Evolutionary conservation across 2,113 vertebrate species (phyloP).

Genomic region (Sceloporus undulatus): DNA sequence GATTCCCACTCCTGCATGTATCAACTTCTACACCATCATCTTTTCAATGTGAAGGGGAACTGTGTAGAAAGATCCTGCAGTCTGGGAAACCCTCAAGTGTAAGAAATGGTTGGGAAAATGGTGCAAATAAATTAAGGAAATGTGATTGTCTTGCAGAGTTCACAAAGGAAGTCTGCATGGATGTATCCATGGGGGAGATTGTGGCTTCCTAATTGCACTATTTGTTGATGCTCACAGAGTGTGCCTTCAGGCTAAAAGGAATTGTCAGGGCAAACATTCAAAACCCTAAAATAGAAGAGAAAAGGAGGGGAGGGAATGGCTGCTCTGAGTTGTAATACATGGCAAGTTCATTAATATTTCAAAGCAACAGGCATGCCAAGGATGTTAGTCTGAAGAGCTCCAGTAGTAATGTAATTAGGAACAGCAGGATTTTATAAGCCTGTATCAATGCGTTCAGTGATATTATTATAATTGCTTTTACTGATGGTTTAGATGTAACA

Average conservation of each 20-base stretch:
- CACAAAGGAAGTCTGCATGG: background rate
- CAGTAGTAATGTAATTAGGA: background rate
- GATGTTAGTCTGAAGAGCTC: background rate
- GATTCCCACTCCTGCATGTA: no score
- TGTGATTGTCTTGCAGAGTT: background rate
- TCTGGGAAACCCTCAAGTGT: no score
- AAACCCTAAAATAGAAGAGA: background rate
- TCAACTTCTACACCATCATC: no score
- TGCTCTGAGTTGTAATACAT: background rate
- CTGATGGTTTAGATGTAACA: background rate
- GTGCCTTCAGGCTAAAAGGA: background rate
- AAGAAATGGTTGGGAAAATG: background rate
- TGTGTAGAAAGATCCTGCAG: no score
- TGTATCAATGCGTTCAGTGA: background rate
- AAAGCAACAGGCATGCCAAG: background rate
- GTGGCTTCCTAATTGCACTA: background rate
- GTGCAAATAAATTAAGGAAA: background rate
- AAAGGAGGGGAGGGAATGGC: background rate
- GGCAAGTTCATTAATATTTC: background rate
- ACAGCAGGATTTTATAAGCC: background rate
- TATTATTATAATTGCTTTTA: background rate
- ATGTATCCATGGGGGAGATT: background rate
- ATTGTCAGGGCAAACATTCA: background rate
- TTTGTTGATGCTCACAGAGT: background rate
- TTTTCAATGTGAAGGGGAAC: background rate